Percentiles rank a stretch among this genome's conserved stretches.
Conservation (phyloP, 2,797 vertebrate genomes). For the Cyprinella venusta region DNA sequence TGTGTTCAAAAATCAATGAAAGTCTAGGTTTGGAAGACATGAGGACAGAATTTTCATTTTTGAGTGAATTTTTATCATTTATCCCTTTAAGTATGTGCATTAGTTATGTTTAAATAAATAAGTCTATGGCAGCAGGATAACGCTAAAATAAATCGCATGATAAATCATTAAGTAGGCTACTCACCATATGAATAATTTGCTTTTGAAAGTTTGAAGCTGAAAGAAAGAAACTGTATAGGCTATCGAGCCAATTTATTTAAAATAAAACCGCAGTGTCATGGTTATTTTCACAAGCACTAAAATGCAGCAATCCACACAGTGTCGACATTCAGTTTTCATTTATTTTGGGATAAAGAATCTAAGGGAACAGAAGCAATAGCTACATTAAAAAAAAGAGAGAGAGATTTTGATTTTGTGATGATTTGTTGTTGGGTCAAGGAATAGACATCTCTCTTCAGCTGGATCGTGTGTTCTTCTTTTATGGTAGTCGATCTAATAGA, state of each 20-base stretch:
- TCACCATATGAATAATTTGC: neutral
- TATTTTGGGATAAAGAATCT: neutral
- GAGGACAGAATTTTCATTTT: no score
- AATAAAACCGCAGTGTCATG: neutral
- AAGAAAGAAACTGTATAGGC: neutral
- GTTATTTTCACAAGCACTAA: neutral
- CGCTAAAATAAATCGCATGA: neutral
- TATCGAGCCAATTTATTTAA: neutral
- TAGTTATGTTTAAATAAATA: neutral
- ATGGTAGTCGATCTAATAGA: slow-evolving; percentile 13
- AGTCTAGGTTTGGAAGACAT: no score
- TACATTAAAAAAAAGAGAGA: neutral
- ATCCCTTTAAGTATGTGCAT: neutral
- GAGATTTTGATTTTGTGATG: neutral
- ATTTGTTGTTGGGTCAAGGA: neutral
- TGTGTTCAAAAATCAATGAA: neutral
- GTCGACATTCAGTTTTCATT: neutral
- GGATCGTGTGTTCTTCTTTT: neutral
- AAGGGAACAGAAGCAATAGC: neutral
- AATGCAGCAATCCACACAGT: neutral
- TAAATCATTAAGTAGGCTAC: neutral
- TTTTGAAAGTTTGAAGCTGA: neutral
- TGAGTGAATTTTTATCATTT: no score
- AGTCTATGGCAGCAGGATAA: neutral
- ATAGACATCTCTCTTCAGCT: neutral